These are phyloP conservation scores for Heliconius nattereri DNA, from an alignment of 1,140 invertebrate genomes.

Conservation along the genomic window DNA sequence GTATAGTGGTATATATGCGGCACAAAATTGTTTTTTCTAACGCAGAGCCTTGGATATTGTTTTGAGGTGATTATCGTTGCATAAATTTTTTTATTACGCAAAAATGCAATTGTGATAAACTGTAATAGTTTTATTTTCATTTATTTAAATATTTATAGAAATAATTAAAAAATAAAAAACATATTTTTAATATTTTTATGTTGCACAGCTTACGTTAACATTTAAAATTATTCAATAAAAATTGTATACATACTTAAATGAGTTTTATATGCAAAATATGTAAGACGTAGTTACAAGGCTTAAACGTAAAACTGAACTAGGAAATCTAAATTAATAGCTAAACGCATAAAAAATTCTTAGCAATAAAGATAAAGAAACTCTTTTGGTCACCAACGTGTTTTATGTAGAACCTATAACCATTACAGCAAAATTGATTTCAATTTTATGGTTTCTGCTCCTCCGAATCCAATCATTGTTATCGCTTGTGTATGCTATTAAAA, in stretches of 20 bases:
- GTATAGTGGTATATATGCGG: constrained; percentile 49
- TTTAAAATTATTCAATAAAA: not conserved
- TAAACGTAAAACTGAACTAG: constrained; percentile 4
- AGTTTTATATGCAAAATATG: not conserved
- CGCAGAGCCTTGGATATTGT: constrained; percentile 33
- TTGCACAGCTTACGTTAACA: too few relatives aligned
- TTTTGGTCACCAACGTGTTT: constrained; percentile 69
- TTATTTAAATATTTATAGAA: too few relatives aligned
- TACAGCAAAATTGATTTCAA: constrained; percentile 79
- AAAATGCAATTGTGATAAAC: not conserved
- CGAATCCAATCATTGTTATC: constrained; percentile 80
- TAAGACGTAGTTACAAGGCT: not conserved
- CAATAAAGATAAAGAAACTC: constrained; percentile 67
- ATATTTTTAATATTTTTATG: not conserved
- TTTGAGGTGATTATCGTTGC: constrained; percentile 54
- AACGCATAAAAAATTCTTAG: constrained; percentile 44
- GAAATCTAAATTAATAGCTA: constrained; percentile 39
- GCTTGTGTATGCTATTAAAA: constrained; percentile 74
- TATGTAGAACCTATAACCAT: constrained; percentile 76
- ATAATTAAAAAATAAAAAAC: not conserved
- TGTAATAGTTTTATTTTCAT: too few relatives aligned
- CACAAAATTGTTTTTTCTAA: constrained; percentile 47
- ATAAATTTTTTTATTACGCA: not conserved
- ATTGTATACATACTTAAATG: not conserved
- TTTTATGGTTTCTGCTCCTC: constrained; percentile 78